These are phyloP conservation scores for Chamaedrilus cognettii DNA, from an alignment of 2,888 invertebrate genomes.

Conservation along the genomic window DNA sequence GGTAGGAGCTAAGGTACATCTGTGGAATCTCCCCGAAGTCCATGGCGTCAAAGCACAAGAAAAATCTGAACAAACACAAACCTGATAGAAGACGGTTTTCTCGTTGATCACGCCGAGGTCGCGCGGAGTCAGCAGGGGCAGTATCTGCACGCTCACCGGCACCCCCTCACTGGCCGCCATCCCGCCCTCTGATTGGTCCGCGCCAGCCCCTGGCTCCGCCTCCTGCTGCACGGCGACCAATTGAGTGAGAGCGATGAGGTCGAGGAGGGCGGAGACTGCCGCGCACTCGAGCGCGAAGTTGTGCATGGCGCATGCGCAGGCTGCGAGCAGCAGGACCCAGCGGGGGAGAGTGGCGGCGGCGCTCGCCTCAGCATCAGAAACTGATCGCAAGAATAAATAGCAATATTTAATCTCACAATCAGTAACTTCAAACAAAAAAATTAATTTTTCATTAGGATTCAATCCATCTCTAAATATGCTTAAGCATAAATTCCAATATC, in stretches of 20 bases:
- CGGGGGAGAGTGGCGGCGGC: conserved; percentile 52
- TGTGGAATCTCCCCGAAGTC: too few species aligned
- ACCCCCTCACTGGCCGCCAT: conserved; percentile 20
- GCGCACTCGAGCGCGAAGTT: conserved; percentile 65
- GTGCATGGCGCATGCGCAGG: conserved; percentile 71
- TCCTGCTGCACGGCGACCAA: conserved; percentile 53
- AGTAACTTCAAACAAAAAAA: too few species aligned
- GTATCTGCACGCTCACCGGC: conserved; percentile 69
- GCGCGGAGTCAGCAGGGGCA: conserved; percentile 70
- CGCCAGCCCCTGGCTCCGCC: not conserved
- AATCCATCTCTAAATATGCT: too few species aligned
- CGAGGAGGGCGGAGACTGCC: conserved; percentile 73
- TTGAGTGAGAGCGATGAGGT: conserved; percentile 69
- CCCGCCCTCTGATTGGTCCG: not conserved
- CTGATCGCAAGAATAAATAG: conserved; percentile 1
- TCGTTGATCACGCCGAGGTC: conserved; percentile 72
- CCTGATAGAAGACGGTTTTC: conserved; percentile 71
- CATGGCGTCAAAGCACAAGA: too few species aligned
- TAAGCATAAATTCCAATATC: too few species aligned
- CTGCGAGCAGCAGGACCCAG: conserved; percentile 74
- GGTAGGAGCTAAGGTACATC: too few species aligned
- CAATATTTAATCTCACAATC: too few species aligned
- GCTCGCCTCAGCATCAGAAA: conserved; percentile 10
- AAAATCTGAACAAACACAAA: too few species aligned
- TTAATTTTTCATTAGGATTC: too few species aligned